Conservation (phyloP, 2,797 vertebrate species). For the Bradypodion pumilum region DNA sequence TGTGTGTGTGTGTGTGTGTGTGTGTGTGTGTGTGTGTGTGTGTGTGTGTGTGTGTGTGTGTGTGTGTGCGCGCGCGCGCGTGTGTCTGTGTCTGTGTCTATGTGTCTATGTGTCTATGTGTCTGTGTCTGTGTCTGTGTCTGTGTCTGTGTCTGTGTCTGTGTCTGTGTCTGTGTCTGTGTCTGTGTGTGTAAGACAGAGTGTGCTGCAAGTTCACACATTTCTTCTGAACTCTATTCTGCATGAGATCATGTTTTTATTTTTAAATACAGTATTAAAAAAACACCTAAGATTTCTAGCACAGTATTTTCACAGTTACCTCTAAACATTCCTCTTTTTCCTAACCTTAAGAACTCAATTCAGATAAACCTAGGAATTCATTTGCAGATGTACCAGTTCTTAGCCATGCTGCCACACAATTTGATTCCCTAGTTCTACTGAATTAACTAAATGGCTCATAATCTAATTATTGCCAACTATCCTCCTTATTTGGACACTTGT, state of each 20-base stretch:
- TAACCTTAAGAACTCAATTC: not conserved
- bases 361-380: not conserved
- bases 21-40: too few relatives aligned
- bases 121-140: too few relatives aligned
- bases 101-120: too few relatives aligned
- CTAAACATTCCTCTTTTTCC: not conserved
- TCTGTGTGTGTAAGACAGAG: not conserved
- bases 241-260: not conserved
- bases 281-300: not conserved
- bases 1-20: too few relatives aligned
- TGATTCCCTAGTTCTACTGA: not conserved
- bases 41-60: too few relatives aligned
- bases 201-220: not conserved
- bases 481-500: not conserved
- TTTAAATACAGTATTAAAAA: not conserved
- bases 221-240: not conserved
- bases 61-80: too few relatives aligned
- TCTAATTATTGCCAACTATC: not conserved
- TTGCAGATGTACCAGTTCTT: not conserved
- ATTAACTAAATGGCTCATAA: not conserved
- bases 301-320: not conserved
- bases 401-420: not conserved
- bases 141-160: too few relatives aligned
- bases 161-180: too few relatives aligned
- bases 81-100: too few relatives aligned